Evolutionary conservation across 1,140 invertebrate species (phyloP).

Genomic region (Aplysia californica): DNA sequence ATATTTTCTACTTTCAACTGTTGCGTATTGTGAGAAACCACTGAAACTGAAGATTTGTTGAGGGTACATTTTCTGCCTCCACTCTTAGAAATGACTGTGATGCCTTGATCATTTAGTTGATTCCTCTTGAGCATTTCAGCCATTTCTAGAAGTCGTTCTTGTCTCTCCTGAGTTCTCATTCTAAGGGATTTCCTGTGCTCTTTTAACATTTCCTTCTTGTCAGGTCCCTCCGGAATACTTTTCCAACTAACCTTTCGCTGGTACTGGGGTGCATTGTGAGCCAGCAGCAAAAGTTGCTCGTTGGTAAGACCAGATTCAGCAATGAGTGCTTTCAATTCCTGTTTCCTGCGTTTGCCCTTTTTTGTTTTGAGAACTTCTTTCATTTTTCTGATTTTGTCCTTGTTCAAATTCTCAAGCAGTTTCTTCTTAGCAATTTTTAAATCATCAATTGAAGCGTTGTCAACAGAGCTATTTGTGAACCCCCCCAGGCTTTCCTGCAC

Average conservation of each 20-base stretch:
- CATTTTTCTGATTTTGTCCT: conserved; percentile 23
- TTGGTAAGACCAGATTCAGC: conserved; percentile 17
- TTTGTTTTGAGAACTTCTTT: conserved; percentile 27
- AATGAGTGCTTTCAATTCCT: conserved; percentile 3
- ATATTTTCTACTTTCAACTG: conserved; percentile 20
- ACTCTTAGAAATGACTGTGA: conserved; percentile 11
- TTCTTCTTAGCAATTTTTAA: conserved; percentile 17
- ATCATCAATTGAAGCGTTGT: background rate
- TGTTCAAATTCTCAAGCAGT: conserved; percentile 15
- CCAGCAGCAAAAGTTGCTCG: conserved; percentile 7
- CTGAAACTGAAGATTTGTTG: conserved; percentile 18
- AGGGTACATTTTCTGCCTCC: conserved; percentile 14
- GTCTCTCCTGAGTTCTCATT: conserved; percentile 21
- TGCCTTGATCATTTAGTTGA: conserved; percentile 7
- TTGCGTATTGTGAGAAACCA: conserved; percentile 20
- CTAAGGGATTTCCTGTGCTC: conserved; percentile 22
- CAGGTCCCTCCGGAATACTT: conserved; percentile 8
- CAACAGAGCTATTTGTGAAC: background rate
- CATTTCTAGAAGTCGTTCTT: conserved; percentile 23
- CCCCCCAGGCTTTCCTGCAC: conserved; percentile 1
- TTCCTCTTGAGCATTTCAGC: conserved; percentile 24
- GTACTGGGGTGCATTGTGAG: background rate
- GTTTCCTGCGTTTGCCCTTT: conserved; percentile 24
- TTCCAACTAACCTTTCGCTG: conserved; percentile 9
- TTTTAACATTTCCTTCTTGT: conserved; percentile 13